phyloP scores from a whole-genome alignment of 2,113 vertebrate species.

The Eulemur macaco region DNA sequence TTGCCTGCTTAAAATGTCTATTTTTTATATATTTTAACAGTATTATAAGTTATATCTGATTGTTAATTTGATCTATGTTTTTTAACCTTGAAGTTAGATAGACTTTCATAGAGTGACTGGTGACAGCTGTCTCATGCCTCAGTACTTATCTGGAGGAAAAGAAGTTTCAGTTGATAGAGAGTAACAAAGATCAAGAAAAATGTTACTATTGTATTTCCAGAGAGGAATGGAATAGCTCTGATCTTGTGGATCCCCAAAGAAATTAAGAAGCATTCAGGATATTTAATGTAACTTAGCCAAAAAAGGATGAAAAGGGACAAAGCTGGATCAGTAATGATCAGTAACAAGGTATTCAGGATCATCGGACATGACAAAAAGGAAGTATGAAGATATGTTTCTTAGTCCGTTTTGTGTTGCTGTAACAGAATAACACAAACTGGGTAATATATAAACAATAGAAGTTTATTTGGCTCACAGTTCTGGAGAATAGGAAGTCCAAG shows the following conservation, averaged over 20 bases:
- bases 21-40: not conserved
- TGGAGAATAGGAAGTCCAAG: not conserved
- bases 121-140: not conserved
- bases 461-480: not conserved
- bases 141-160: not conserved
- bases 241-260: not conserved
- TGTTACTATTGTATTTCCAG: not conserved
- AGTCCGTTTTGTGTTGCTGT: not conserved
- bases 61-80: not conserved
- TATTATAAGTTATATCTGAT: not conserved
- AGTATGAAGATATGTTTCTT: not conserved
- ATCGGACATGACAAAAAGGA: not conserved
- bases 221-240: not conserved
- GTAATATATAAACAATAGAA: not conserved
- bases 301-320: not conserved
- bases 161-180: not conserved
- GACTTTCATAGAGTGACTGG: not conserved
- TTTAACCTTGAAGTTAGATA: not conserved
- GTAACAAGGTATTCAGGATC: not conserved
- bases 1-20: not conserved
- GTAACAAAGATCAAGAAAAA: not conserved
- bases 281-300: not conserved
- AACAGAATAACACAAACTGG: not conserved
- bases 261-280: not conserved
- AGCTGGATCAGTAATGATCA: not conserved